A percentile compares a stretch with the other conserved stretches of the same genome.
Conservation (phyloP, 2,888 invertebrate species). For the Agonopterix alstromeriana region DNA sequence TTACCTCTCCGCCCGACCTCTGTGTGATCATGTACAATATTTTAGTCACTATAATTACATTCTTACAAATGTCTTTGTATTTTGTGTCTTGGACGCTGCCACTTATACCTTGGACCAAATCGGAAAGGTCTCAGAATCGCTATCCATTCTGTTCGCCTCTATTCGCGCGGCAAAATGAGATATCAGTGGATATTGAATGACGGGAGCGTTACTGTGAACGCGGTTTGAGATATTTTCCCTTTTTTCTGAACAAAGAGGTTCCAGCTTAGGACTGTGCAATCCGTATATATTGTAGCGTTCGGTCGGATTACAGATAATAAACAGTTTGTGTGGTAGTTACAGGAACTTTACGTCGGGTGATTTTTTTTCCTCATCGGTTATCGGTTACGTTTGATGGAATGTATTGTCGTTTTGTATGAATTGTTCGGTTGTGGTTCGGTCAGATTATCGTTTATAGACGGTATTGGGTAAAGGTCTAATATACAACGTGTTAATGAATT, state of each 20-base stretch:
- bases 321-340: constrained; percentile 26
- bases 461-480: too few relatives aligned
- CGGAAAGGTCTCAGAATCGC: constrained; percentile 37
- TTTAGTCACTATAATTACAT: too few relatives aligned
- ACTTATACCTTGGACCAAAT: constrained; percentile 24
- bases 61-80: too few relatives aligned
- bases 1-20: too few relatives aligned
- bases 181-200: constrained; percentile 72
- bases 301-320: constrained; percentile 39
- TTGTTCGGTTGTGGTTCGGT: too few relatives aligned
- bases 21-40: too few relatives aligned
- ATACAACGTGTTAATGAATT: too few relatives aligned
- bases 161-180: constrained; percentile 67
- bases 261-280: constrained; percentile 27
- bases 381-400: constrained; percentile 1
- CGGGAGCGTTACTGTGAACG: constrained; percentile 43
- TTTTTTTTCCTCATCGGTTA: too few relatives aligned
- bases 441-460: too few relatives aligned
- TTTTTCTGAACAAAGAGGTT: constrained; percentile 35
- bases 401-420: too few relatives aligned
- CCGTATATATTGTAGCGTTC: constrained; percentile 37
- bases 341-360: not conserved
- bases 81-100: too few relatives aligned
- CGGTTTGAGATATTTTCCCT: constrained; percentile 33
- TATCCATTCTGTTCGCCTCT: constrained; percentile 49